phyloP scores from a whole-genome alignment of 2,113 vertebrate species.

The Mus pahari region DNA sequence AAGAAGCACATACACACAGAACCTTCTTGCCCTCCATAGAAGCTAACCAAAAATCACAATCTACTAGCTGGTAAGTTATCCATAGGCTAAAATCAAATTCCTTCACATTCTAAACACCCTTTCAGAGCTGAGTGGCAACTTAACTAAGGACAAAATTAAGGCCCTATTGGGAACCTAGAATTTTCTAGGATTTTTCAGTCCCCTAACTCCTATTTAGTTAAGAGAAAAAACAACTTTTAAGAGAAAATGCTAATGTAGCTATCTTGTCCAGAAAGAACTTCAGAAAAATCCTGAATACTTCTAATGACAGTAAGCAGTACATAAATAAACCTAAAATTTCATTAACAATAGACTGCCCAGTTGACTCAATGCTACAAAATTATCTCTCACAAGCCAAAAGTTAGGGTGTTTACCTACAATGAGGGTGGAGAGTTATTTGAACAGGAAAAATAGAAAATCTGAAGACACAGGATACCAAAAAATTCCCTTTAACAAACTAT shows the following conservation, averaged over 20 bases:
- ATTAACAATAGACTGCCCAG: background rate
- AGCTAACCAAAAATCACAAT: background rate
- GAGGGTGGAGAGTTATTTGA: background rate
- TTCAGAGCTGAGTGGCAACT: background rate
- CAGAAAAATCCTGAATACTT: conserved; percentile 38
- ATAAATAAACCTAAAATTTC: conserved; percentile 36
- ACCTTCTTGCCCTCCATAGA: background rate
- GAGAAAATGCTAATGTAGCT: conserved; percentile 16
- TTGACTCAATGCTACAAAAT: conserved; percentile 9
- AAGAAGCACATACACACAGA: background rate
- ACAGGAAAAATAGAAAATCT: background rate
- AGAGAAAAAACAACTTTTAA: background rate
- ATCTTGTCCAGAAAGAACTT: background rate
- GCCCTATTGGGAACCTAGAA: background rate
- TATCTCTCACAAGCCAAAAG: background rate
- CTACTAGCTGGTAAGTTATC: background rate
- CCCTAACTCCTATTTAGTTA: background rate
- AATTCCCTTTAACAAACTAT: conserved; percentile 33
- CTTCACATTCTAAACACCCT: conserved; percentile 20
- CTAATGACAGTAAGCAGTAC: background rate
- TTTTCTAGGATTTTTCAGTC: background rate
- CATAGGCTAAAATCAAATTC: conserved; percentile 31
- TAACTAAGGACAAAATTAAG: conserved; percentile 31
- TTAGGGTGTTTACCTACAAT: background rate
- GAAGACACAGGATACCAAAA: background rate